Evolutionary conservation across 2,113 vertebrate species (phyloP), one percentile per base, ranked within the genome.

Genomic region (Drymodes brunneopygia): DNA sequence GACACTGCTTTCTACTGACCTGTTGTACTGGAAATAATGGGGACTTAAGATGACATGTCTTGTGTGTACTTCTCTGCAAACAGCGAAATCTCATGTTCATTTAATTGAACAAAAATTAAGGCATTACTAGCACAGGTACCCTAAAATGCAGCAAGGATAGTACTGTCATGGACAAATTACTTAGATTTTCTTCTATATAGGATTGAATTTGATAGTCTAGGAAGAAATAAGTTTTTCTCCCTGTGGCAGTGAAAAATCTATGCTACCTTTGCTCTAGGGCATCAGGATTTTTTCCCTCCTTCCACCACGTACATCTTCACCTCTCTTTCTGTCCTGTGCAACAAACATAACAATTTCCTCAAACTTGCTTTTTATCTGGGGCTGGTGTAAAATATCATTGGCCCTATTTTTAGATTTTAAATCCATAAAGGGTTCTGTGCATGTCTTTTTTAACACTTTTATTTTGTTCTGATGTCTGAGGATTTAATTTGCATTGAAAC

Each of bases 41-140:
- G 65, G 14, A 65, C 53, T 56, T 72, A 57, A 1, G 61, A 40
- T 38, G 85, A 69, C 62, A 35, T 58, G 62, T 20, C 36, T 92
- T 0, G 0, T 61, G 61, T 0, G 0, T 75, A 87, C 81, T 61
- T 79, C 1, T 0, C 36, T 61, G 62, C 38, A 69, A 62, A 65
- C 70, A 82, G 66, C 40, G 85, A 53, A 85, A 90, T 75, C 79
- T 93, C 45, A 9, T 38, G 31, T 29, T 88, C 23, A 23, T 77
- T 66, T 50, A 56, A 33, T 17, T 47, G 45, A 47, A 47, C 10
- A 47, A 11, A 22, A 47, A 16, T 65, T 78, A 47, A 78, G 54
- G n/a, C 23, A 6, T 50, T 48, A 42, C n/a, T 65, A 69, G 54
- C 11, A 21, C 25, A 69, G 28, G 36, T 60, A 40, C 11, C 58